Evolutionary conservation across 2,113 vertebrate species (phyloP).

Genomic region (Seriola quinqueradiata): DNA sequence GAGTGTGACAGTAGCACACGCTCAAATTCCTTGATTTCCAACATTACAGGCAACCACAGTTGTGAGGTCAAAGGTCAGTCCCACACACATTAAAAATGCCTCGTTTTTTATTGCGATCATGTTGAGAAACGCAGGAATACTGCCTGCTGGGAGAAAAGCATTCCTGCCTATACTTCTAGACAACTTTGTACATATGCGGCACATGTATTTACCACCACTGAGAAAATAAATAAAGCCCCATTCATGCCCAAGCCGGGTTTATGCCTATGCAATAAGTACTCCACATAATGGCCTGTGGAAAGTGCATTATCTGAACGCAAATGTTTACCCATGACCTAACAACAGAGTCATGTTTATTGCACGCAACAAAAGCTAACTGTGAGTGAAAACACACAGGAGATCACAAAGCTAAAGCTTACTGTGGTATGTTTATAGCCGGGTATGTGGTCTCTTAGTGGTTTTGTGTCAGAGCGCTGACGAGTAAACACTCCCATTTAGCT

Average conservation of each 20-base stretch:
- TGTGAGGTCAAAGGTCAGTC: slow-evolving; percentile 22
- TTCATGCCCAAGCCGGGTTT: slow-evolving; percentile 25
- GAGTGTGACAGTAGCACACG: neutral
- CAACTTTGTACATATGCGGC: slow-evolving; percentile 2
- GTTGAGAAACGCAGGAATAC: neutral
- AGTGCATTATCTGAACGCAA: slow-evolving; percentile 64
- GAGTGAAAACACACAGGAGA: slow-evolving; percentile 73
- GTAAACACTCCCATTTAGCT: slow-evolving; percentile 54
- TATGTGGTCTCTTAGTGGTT: slow-evolving; percentile 65
- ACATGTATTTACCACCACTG: slow-evolving; percentile 2
- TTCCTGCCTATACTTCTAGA: neutral
- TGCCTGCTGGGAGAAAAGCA: slow-evolving; percentile 1
- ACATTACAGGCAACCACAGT: neutral
- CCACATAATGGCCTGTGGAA: slow-evolving; percentile 49
- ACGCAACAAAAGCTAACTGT: slow-evolving; percentile 69
- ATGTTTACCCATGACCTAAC: slow-evolving; percentile 71
- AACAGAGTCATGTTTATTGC: slow-evolving; percentile 70
- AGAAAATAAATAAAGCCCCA: slow-evolving; percentile 10
- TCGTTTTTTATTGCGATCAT: neutral
- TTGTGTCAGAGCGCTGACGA: slow-evolving; percentile 51
- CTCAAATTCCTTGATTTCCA: neutral
- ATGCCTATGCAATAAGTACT: slow-evolving; percentile 1
- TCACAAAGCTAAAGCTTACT: slow-evolving; percentile 63
- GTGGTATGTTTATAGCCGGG: slow-evolving; percentile 67
- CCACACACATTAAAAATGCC: neutral